These are phyloP conservation scores for Strigamia maritima DNA, from an alignment of 2,888 invertebrate species.

Conservation along the genomic window DNA sequence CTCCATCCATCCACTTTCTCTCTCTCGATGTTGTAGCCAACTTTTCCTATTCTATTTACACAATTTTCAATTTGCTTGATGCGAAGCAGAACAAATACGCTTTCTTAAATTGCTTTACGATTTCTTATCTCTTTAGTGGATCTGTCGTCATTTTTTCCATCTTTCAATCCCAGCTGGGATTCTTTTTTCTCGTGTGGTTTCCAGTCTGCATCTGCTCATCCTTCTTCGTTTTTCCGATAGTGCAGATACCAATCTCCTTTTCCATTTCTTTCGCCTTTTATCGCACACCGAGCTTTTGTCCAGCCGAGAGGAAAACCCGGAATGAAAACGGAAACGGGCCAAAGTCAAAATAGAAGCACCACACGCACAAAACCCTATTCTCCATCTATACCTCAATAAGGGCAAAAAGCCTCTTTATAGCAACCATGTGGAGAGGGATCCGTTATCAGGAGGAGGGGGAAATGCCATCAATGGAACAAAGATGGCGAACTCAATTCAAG, in stretches of 20 bases:
- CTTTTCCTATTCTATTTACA: constrained; percentile 19
- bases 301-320: constrained; percentile 19
- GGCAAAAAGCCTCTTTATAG: constrained; percentile 7
- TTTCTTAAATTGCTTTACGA: constrained; percentile 20
- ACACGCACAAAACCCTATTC: not conserved
- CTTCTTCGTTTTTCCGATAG: constrained; percentile 23
- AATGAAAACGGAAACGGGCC: constrained; percentile 16
- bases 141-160: constrained; percentile 23
- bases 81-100: constrained; percentile 20
- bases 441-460: not conserved
- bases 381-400: not conserved
- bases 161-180: constrained; percentile 23
- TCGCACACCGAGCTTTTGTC: constrained; percentile 16
- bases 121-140: constrained; percentile 1
- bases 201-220: constrained; percentile 23
- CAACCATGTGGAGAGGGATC: not conserved
- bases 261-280: constrained; percentile 20
- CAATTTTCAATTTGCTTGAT: constrained; percentile 23
- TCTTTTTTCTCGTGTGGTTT: constrained; percentile 13
- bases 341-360: constrained; percentile 23
- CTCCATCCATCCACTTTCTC: not conserved
- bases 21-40: not conserved
- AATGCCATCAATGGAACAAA: constrained; percentile 19
- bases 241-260: not conserved
- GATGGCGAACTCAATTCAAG: constrained; percentile 23